A percentile compares a stretch with the other conserved stretches of the same genome.
phyloP scores from a whole-genome alignment of 2,888 invertebrate species.

The Cremastinae sp. region DNA sequence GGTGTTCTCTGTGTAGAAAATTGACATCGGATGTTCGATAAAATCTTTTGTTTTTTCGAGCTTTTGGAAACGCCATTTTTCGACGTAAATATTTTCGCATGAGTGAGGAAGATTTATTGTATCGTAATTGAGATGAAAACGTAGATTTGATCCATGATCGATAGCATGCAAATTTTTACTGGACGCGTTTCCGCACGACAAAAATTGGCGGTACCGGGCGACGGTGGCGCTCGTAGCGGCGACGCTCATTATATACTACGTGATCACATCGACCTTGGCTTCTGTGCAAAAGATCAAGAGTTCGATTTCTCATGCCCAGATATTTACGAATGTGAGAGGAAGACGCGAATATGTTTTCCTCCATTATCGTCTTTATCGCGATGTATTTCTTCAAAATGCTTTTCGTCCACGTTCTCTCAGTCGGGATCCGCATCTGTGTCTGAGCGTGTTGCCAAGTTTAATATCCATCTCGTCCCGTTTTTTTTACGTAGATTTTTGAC shows the following conservation, averaged over 20 bases:
- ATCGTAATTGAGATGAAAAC: too few relatives aligned
- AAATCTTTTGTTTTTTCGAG: background rate
- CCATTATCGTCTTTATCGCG: constrained; percentile 29
- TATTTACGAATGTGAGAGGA: constrained; percentile 9
- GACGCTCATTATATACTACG: constrained; percentile 1
- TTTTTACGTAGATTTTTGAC: background rate
- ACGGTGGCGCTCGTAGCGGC: constrained; percentile 41
- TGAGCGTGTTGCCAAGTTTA: constrained; percentile 1
- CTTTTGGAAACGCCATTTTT: background rate
- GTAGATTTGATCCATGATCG: too few relatives aligned
- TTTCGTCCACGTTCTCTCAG: constrained; percentile 4
- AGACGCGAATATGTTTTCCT: constrained; percentile 4
- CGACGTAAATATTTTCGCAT: background rate
- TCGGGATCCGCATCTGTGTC: constrained; percentile 23
- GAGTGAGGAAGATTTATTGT: background rate
- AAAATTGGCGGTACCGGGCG: background rate
- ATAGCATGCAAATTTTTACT: too few relatives aligned
- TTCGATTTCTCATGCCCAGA: constrained; percentile 35
- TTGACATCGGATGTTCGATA: background rate
- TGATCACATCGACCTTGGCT: constrained; percentile 11
- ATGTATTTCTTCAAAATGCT: constrained; percentile 6
- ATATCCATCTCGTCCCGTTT: background rate
- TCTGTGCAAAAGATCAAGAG: constrained; percentile 41
- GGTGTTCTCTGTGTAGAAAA: constrained; percentile 16
- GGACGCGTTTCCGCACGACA: background rate